phyloP scores from a whole-genome alignment of 2,113 vertebrate genomes.

The Tylochromis polylepis region DNA sequence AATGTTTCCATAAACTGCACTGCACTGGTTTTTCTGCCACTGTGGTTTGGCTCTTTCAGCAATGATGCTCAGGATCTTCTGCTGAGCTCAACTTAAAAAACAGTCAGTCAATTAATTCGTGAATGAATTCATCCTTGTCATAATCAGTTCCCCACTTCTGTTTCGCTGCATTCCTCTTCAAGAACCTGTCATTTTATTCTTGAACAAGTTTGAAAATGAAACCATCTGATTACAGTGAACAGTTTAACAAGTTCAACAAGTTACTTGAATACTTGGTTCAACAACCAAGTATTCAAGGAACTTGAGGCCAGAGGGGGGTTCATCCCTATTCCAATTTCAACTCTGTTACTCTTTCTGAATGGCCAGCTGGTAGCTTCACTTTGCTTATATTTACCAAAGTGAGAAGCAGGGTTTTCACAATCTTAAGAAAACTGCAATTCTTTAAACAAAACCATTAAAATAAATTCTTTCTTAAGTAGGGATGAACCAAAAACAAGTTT shows the following conservation, averaged over 20 bases:
- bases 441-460: background rate
- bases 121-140: background rate
- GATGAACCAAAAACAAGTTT: background rate
- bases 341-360: background rate
- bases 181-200: background rate
- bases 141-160: background rate
- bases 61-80: background rate
- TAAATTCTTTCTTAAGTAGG: background rate
- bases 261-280: too few relatives aligned
- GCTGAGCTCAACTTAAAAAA: background rate
- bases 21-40: background rate
- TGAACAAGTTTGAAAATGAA: too few relatives aligned
- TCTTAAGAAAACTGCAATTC: background rate
- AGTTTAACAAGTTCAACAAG: too few relatives aligned
- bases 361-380: background rate
- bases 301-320: background rate
- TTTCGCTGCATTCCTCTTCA: rapidly evolving
- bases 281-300: too few relatives aligned
- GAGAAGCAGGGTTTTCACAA: background rate
- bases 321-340: background rate
- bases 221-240: background rate
- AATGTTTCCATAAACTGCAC: background rate
- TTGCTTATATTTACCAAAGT: background rate
- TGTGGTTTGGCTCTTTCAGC: background rate
- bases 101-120: background rate